Base-by-base conservation (phyloP, 2,888 invertebrate species). In the Cataglyphis rosenhaueri region DNA sequence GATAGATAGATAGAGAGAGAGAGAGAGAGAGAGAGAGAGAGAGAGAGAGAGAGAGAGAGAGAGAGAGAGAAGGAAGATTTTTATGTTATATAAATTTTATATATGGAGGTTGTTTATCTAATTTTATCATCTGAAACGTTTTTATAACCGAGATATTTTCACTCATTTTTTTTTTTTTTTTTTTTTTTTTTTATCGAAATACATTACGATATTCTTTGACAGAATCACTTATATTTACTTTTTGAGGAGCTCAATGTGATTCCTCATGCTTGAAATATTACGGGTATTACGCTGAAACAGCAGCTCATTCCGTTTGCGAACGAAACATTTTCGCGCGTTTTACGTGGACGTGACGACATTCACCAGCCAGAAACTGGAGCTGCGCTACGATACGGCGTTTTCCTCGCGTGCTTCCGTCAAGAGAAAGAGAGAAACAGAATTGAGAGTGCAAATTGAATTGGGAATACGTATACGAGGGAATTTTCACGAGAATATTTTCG, bases 401-500 rank as follows among this genome's bases (percentile, higher is more conserved):
- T 10, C 65, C 32, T n/a, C 55, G 15, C 41, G 32, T 70, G 38
- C 41, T 15, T 29, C 12, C 32, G 25, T 1, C 32, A 18, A 21
- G 57, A 57, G 57, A 78, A 57, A 35, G 70, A 29, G n/a, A 41
- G 25, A 66, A 29, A 48, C 12, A 48, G 29, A 66, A 25, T 15
- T 18, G 18, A 18, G 21, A 71, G 71, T 35, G 59, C 71, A 79
- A 79, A 79, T 79, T 79, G 78, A 79, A 79, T 79, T 59, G 78
- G 25, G 55, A 59, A 79, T 79, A 44, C 29, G 41, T 75, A 59
- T 48, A 35, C 35, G 44, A 57, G 59, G 3, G 41, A 35, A 44
- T 57, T 79, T 79, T 79, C 44, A 25, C 35, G 32, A 44, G 18
- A 57, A 10, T 29, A 32, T 59, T 57, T 32, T 70, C 57, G 59